Conservation (phyloP, 2,797 vertebrate species). For the Centropyge bicolor region DNA sequence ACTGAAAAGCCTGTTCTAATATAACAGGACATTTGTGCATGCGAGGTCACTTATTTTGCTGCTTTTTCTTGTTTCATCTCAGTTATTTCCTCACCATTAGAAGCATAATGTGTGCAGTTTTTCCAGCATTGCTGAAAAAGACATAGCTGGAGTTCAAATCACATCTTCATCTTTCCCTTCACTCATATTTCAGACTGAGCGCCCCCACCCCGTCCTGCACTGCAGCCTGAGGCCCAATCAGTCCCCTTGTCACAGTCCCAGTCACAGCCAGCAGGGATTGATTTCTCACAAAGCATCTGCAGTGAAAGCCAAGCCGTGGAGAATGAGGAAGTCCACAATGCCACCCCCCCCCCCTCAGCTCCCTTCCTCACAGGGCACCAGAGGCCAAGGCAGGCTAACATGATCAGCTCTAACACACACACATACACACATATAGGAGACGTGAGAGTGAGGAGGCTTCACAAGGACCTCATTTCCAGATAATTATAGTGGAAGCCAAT, state of each 20-base stretch:
- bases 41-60: neutral
- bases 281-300: slow-evolving; percentile 65
- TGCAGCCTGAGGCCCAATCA: slow-evolving; percentile 54
- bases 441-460: slow-evolving; percentile 40
- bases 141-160: slow-evolving; percentile 14
- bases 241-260: slow-evolving; percentile 49
- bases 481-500: slow-evolving; percentile 81
- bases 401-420: slow-evolving; percentile 36
- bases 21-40: neutral
- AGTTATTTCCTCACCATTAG: neutral
- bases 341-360: slow-evolving; percentile 11
- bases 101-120: neutral
- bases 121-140: neutral
- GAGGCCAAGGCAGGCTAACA: slow-evolving; percentile 47
- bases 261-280: slow-evolving; percentile 53
- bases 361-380: slow-evolving; percentile 36
- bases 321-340: slow-evolving; percentile 66
- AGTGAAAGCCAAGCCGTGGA: slow-evolving; percentile 59
- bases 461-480: slow-evolving; percentile 67
- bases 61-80: neutral
- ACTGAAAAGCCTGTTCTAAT: neutral
- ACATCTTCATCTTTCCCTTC: slow-evolving; percentile 25
- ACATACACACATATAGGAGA: slow-evolving; percentile 7
- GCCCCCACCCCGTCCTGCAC: neutral
- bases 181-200: slow-evolving; percentile 60